Conservation (phyloP, 2,113 vertebrate genomes). For the Pluvialis apricaria region DNA sequence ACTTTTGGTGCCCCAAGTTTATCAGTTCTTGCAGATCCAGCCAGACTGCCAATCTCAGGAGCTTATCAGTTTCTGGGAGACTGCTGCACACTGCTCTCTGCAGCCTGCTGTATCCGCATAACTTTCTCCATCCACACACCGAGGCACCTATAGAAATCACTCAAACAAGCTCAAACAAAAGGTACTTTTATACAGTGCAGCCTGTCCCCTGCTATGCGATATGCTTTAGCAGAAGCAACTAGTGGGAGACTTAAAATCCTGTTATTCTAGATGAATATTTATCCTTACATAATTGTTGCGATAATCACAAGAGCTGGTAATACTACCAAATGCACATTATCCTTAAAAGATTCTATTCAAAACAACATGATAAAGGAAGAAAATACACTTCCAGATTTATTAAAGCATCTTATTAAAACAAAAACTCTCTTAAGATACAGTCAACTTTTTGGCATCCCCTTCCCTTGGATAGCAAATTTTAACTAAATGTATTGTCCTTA, state of each 20-base stretch:
- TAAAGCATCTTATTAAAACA: not conserved
- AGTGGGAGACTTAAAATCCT: not conserved
- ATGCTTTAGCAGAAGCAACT: not conserved
- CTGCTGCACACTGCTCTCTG: not conserved
- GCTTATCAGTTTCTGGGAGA: not conserved
- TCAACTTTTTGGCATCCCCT: not conserved
- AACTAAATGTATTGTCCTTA: not conserved
- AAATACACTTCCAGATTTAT: not conserved
- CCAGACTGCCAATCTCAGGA: not conserved
- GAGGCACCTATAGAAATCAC: not conserved
- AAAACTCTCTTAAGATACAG: not conserved
- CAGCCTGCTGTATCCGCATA: not conserved
- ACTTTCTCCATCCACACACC: not conserved
- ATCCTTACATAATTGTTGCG: not conserved
- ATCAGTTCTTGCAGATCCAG: not conserved
- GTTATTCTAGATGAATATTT: not conserved
- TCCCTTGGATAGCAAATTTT: not conserved
- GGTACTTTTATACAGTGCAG: not conserved
- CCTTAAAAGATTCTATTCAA: not conserved
- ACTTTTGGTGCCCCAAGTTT: not conserved
- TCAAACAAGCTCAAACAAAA: not conserved
- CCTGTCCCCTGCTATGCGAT: rapidly evolving
- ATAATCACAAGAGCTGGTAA: not conserved
- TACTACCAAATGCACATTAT: not conserved
- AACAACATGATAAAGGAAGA: not conserved